A percentile compares a stretch with the other conserved stretches of the same genome.
phyloP scores from a whole-genome alignment of 2,797 vertebrate species.

The Labroides dimidiatus region DNA sequence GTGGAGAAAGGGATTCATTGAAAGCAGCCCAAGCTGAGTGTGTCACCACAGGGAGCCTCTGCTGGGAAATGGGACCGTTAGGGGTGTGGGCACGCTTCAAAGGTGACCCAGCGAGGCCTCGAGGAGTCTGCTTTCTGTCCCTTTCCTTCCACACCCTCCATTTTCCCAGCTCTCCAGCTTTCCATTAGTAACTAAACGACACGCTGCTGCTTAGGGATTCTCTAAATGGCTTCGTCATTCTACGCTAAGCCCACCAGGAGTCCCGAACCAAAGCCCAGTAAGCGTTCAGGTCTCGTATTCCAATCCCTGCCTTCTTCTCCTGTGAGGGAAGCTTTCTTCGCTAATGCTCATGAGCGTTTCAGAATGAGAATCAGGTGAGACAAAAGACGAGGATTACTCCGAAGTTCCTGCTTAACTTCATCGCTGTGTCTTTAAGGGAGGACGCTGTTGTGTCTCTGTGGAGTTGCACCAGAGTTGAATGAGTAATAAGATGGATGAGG shows the following conservation, averaged over 20 bases:
- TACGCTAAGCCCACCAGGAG: constrained; percentile 29
- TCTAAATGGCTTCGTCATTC: constrained; percentile 7
- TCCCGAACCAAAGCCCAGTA: constrained; percentile 39
- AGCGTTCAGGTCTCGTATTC: constrained; percentile 28
- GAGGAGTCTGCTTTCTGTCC: constrained; percentile 31
- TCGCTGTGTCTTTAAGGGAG: no score
- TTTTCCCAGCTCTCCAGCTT: constrained; percentile 16
- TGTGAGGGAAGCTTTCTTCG: constrained; percentile 10
- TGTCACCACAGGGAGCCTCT: constrained; percentile 42
- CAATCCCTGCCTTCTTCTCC: constrained; percentile 6
- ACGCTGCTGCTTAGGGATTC: constrained; percentile 25
- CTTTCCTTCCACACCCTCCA: constrained; percentile 11
- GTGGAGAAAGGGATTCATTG: constrained; percentile 28
- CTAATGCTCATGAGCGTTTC: constrained; percentile 30
- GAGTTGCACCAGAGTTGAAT: constrained; percentile 10
- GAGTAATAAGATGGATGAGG: constrained; percentile 1
- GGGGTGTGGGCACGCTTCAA: constrained; percentile 43
- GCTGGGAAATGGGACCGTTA: constrained; percentile 39
- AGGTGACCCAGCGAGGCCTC: constrained; percentile 54
- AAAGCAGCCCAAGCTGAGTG: constrained; percentile 38
- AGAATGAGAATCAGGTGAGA: constrained; percentile 11
- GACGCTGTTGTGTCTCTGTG: background rate
- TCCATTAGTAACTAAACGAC: constrained; percentile 38
- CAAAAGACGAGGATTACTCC: constrained; percentile 15
- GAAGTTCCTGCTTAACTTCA: background rate